phyloP scores from a whole-genome alignment of 2,888 invertebrate genomes.

The Scelioninae gen. 1 region DNA sequence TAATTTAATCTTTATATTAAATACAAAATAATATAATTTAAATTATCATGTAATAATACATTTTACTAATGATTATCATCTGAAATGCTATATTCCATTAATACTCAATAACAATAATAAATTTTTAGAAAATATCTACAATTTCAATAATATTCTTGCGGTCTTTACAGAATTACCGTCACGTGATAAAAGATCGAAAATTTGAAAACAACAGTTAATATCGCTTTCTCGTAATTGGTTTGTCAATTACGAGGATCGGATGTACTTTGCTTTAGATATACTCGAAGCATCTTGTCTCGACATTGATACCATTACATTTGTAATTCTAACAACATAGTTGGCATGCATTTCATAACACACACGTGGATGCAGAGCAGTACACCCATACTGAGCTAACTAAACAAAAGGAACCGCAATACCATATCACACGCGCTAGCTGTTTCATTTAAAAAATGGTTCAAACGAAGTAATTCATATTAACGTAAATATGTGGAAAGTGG shows the following conservation, averaged over 20 bases:
- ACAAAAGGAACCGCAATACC: conserved; percentile 36
- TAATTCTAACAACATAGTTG: conserved; percentile 20
- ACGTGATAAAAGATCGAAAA: neutral
- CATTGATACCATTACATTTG: conserved; percentile 27
- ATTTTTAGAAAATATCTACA: no score
- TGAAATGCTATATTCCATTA: no score
- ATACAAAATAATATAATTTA: no score
- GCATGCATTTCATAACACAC: conserved; percentile 13
- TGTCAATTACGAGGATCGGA: conserved; percentile 35
- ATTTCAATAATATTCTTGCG: no score
- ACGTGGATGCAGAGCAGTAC: neutral
- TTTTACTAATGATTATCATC: no score
- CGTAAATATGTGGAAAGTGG: neutral
- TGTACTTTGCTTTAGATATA: conserved; percentile 27
- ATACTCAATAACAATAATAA: no score
- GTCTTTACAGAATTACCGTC: neutral
- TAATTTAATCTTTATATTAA: no score
- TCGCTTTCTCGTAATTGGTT: neutral
- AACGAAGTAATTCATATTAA: conserved; percentile 1
- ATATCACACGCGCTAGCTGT: conserved; percentile 1
- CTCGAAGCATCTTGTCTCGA: conserved; percentile 31
- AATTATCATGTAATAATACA: no score
- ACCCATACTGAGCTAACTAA: conserved; percentile 2
- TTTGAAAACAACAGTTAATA: neutral
- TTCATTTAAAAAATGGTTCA: conserved; percentile 1